A percentile compares a stretch with the other conserved stretches of the same genome.
Evolutionary conservation across 2,797 vertebrate species (phyloP).

Genomic region (Enteromius radiatus): DNA sequence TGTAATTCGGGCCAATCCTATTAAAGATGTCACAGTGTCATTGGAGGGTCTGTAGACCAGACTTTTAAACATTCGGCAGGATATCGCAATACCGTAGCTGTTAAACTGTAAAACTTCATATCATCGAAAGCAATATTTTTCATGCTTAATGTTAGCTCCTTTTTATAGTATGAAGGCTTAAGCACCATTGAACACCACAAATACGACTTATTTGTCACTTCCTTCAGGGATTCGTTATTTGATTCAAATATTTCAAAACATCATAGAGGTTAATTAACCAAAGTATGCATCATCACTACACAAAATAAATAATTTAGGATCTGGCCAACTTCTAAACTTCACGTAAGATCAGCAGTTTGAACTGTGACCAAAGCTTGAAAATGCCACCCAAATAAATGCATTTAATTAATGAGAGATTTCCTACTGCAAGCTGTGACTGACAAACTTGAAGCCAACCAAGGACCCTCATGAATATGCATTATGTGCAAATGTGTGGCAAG

Average conservation of each 20-base stretch:
- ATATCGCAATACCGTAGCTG: neutral
- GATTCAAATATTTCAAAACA: neutral
- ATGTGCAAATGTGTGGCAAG: slow-evolving; percentile 73
- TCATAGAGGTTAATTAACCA: slow-evolving; percentile 30
- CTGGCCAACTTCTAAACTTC: slow-evolving; percentile 6
- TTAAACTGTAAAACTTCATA: neutral
- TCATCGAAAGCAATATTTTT: neutral
- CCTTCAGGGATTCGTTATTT: neutral
- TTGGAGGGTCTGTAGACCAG: slow-evolving; percentile 1
- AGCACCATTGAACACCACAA: neutral
- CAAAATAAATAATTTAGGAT: slow-evolving; percentile 23
- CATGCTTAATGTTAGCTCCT: neutral
- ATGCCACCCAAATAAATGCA: slow-evolving; percentile 80
- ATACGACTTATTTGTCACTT: neutral
- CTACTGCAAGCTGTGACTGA: slow-evolving; percentile 68
- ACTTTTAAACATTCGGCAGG: neutral
- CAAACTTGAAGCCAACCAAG: slow-evolving; percentile 73
- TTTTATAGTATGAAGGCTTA: neutral
- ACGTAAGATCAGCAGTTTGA: slow-evolving; percentile 67
- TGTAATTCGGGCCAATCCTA: slow-evolving; percentile 31
- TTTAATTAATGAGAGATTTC: slow-evolving; percentile 76
- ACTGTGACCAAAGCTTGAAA: slow-evolving; percentile 72
- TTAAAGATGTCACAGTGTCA: slow-evolving; percentile 30
- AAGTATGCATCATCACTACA: neutral
- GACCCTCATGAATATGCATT: slow-evolving; percentile 81